Conservation (phyloP, 1,140 invertebrate genomes). For the Planococcus citri region DNA sequence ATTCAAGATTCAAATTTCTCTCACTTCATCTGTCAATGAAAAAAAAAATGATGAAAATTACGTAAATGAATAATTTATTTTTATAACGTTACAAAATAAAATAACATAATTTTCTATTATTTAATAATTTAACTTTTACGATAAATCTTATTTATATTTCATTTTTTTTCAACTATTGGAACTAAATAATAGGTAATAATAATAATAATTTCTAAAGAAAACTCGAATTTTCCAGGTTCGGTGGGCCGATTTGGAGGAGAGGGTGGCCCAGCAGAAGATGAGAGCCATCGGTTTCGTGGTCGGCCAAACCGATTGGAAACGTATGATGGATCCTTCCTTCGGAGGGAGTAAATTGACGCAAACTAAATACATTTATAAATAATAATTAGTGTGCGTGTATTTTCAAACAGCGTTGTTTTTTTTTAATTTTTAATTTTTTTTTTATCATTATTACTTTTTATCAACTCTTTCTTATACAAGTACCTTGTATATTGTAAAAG, state of each 20-base stretch:
- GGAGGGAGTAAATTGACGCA: constrained; percentile 76
- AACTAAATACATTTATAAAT: constrained; percentile 78
- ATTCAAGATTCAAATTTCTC: too few relatives aligned
- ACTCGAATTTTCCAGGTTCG: too few relatives aligned
- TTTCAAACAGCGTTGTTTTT: not conserved
- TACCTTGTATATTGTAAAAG: not conserved
- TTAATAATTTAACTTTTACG: too few relatives aligned
- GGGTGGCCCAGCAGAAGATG: constrained; percentile 76
- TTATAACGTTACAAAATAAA: too few relatives aligned
- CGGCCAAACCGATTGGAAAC: constrained; percentile 85
- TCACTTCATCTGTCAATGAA: too few relatives aligned
- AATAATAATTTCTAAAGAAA: too few relatives aligned
- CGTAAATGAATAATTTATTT: too few relatives aligned
- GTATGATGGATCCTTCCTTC: constrained; percentile 84
- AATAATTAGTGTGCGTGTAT: constrained; percentile 31
- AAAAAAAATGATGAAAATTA: too few relatives aligned
- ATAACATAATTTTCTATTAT: too few relatives aligned
- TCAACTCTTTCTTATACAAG: not conserved
- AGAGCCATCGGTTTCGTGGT: constrained; percentile 88
- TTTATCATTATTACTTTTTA: not conserved
- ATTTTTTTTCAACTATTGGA: too few relatives aligned
- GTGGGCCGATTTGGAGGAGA: constrained; percentile 94
- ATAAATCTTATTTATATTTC: too few relatives aligned
- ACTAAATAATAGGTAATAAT: too few relatives aligned
- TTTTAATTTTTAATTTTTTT: not conserved